Conservation (phyloP, 2,797 vertebrate species). For the Crocodylus rhombifer region DNA sequence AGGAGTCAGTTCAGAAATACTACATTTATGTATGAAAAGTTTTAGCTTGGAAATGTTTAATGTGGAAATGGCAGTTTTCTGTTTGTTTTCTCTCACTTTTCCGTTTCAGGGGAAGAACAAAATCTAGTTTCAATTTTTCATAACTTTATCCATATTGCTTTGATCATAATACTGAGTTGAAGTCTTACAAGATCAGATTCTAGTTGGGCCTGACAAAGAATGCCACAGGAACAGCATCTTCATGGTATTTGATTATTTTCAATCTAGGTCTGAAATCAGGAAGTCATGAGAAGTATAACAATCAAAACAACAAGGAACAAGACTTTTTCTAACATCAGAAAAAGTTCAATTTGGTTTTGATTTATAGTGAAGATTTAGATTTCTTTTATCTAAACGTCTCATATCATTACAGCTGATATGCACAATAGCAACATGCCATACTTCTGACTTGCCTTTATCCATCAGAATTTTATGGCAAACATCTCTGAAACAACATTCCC, state of each 20-base stretch:
- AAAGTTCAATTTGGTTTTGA: background rate
- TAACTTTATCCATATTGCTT: background rate
- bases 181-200: background rate
- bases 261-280: background rate
- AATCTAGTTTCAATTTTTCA: background rate
- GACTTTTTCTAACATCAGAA: background rate
- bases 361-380: background rate
- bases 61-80: background rate
- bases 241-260: background rate
- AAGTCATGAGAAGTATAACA: background rate
- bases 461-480: background rate
- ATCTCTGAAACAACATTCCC: background rate
- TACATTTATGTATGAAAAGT: accelerated
- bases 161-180: background rate
- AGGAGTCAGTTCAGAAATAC: background rate
- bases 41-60: background rate
- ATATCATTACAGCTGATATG: background rate
- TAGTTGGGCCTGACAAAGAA: background rate
- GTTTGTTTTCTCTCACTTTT: accelerated
- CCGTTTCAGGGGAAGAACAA: background rate
- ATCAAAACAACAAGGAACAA: background rate
- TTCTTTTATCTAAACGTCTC: background rate
- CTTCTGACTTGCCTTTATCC: background rate
- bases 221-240: background rate
- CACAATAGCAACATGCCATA: background rate